Evolutionary conservation across 2,113 vertebrate species (phyloP), one percentile per base, ranked within the genome.

Genomic region (Riparia riparia): DNA sequence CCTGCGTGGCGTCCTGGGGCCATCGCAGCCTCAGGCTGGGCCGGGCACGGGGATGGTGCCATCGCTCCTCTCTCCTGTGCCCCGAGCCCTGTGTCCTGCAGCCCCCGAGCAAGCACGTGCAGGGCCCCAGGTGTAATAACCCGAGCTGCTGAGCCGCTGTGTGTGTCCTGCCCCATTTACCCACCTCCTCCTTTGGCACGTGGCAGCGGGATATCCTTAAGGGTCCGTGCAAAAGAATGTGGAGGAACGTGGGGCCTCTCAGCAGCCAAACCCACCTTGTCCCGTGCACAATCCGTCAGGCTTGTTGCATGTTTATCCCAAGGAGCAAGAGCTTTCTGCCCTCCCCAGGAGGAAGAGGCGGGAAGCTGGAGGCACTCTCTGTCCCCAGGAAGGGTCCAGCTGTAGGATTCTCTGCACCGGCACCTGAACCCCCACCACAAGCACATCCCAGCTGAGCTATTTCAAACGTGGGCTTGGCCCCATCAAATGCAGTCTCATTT

Each of bases 391-490:
- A 82, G 29, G 39, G 47, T 91, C 50, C 65, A 56, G 73, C 84
- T n/a, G 20, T 44, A 70, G 68, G 3, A 72, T 71, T 80, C 68
- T 77, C 81, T 7, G 1, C 9, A 22, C 80, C 89, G 82, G 49
- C 72, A 95, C 76, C 93, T 74, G 80, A 89, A 64, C 53, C 72
- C 60, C 92, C 64, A 74, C 82, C 56, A 60, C 3, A 9, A 24
- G 4, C 64, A 69, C 60, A 68, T 87, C 87, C 88, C 85, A 91
- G 80, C 74, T 54, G 63, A 94, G 73, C 69, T 92, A 71, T 94
- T 97, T 94, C 72, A 95, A 90, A 85, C 61, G 32, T 69, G 78
- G 78, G 71, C 88, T 97, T 92, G 94, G 94, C 92, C 80, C 82
- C 87, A 83, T 92, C 89, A 95, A 69, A 86, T 84, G 82, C 70